Base-by-base conservation (phyloP, 1,140 invertebrate genomes). In the Tetragonula clypearis region DNA sequence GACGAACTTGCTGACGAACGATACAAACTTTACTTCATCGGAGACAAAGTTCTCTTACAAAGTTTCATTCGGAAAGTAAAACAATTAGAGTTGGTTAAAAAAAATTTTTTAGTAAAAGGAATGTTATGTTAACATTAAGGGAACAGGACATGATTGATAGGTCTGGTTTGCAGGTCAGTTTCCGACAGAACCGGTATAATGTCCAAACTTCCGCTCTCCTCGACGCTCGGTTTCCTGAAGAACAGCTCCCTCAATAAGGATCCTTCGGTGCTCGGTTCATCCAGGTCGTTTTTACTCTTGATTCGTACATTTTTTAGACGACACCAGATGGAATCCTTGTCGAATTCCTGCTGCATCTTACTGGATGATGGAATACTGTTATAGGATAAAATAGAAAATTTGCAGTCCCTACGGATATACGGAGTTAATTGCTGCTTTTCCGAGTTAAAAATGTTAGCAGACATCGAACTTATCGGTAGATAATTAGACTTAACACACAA, bases 211-310 rank as follows among this genome's bases (percentile, higher is more conserved):
- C 90, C 90, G 49, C 74, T 87, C 65, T 92, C 91, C n/a, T 69
- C 74, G 21, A 90, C 17, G n/a, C 79, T 91, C 56, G 88, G 87
- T 58, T 69, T 78, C 73, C 88, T 93, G 65, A 92, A 93, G 82
- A 92, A 92, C 21, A 93, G 58, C n/a, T 92, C 90, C 4, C 91
- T 85, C 26, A 92, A 68, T 14, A 93, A 77, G 17, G 87, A 89
- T 12, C 90, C 91, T 53, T 93, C 92, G 2, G 83, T 85, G 9
- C 87, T 85, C 12, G 79, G n/a, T 17, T 90, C 87, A 21, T 93
- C 92, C 41, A 93, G 78, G 72, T 93, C 92, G 1, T 87, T 75
- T 55, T 89, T 88, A 4, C 84, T 90, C 84, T 93, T 93, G 23
- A 86, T 77, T 35, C 68, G 84, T 62, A 56, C 56, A 78, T 83